Conservation (phyloP, 2,797 vertebrate species). For the Margarornis squamiger region DNA sequence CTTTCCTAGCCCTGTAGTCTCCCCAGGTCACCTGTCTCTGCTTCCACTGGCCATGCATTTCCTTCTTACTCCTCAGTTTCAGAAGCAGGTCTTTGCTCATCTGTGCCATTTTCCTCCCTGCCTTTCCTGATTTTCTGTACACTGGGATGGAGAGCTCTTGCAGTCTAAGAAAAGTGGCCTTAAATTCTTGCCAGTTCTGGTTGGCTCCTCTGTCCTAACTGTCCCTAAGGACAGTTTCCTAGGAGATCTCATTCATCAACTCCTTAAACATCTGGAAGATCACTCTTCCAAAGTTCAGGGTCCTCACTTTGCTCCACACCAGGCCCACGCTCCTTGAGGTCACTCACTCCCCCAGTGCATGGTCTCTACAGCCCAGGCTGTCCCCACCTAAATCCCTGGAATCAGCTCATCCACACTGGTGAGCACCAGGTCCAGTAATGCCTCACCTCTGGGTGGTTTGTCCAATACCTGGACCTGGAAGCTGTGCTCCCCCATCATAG, state of each 20-base stretch:
- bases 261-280: not conserved
- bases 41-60: not conserved
- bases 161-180: not conserved
- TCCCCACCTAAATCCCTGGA: not conserved
- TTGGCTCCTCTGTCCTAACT: not conserved
- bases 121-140: not conserved
- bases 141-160: not conserved
- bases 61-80: not conserved
- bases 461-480: not conserved
- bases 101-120: not conserved
- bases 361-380: not conserved
- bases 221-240: not conserved
- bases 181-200: not conserved
- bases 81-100: not conserved
- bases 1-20: not conserved
- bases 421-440: not conserved
- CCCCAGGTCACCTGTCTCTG: not conserved
- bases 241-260: not conserved
- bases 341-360: not conserved
- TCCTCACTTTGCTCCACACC: not conserved
- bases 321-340: not conserved
- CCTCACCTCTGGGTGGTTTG: not conserved
- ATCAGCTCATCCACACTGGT: not conserved
- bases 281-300: not conserved
- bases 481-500: not conserved